Evolutionary conservation across 2,113 vertebrate species (phyloP).

Genomic region (Tachycineta bicolor): DNA sequence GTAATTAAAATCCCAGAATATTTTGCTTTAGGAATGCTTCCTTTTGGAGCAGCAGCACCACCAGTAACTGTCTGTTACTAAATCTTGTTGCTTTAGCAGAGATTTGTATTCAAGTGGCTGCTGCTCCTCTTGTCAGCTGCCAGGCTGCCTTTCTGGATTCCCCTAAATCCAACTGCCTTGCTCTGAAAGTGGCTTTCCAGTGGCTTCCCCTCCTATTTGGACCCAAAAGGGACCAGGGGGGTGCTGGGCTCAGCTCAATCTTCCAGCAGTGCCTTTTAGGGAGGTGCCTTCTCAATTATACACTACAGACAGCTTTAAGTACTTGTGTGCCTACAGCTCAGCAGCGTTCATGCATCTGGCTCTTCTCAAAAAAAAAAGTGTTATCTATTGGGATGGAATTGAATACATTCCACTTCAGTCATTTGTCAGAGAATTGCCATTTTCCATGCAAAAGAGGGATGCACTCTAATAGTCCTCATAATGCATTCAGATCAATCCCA

Average conservation of each 20-base stretch:
- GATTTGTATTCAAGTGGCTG: background rate
- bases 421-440: slow-evolving; percentile 1
- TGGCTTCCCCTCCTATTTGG: background rate
- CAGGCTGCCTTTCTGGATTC: background rate
- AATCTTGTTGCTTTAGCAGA: background rate
- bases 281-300: background rate
- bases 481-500: background rate
- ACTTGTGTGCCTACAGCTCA: background rate
- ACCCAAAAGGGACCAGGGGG: background rate
- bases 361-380: slow-evolving; percentile 1
- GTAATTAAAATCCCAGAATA: background rate
- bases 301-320: background rate
- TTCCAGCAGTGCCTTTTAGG: background rate
- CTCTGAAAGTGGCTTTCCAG: background rate
- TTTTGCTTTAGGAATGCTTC: background rate
- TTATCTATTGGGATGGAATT: background rate
- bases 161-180: background rate
- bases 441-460: background rate
- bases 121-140: background rate
- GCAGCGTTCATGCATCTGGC: background rate
- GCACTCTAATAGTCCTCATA: background rate
- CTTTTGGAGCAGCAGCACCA: background rate
- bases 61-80: background rate
- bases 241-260: background rate
- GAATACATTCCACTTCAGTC: background rate